Conservation (phyloP, 2,888 invertebrate genomes). For the Drosophila neutralis region DNA sequence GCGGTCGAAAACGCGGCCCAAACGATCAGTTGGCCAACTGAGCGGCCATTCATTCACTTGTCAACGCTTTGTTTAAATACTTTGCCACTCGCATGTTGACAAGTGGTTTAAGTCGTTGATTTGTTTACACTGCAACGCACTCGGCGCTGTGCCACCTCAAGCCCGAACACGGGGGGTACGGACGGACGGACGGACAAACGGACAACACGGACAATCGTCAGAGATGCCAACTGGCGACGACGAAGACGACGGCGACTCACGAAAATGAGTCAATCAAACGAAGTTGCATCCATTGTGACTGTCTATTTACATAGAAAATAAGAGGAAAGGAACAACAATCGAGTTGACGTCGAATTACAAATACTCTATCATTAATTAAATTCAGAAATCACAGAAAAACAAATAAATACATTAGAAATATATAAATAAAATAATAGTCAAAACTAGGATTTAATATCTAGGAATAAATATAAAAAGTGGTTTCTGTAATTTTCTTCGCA, state of each 20-base stretch:
- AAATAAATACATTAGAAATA: background rate
- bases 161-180: constrained; percentile 4
- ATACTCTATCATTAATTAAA: constrained; percentile 15
- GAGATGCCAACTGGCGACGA: constrained; percentile 13
- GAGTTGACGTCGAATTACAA: background rate
- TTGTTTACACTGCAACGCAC: constrained; percentile 73
- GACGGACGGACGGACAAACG: background rate
- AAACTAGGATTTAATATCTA: background rate
- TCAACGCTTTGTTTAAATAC: constrained; percentile 80
- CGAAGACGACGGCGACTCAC: constrained; percentile 53
- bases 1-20: constrained; percentile 29
- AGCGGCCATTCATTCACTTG: constrained; percentile 73
- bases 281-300: constrained; percentile 59
- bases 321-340: constrained; percentile 1
- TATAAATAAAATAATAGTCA: background rate
- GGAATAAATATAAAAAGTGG: background rate
- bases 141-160: constrained; percentile 43
- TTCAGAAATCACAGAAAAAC: background rate
- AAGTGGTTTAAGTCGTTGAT: constrained; percentile 80
- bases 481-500: background rate
- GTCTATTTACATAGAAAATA: constrained; percentile 61
- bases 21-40: constrained; percentile 44
- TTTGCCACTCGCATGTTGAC: constrained; percentile 80
- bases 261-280: constrained; percentile 79
- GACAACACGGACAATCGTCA: constrained; percentile 3